These are phyloP conservation scores for Hemibagrus guttatus DNA, from an alignment of 2,797 vertebrate species.

Conservation along the genomic window DNA sequence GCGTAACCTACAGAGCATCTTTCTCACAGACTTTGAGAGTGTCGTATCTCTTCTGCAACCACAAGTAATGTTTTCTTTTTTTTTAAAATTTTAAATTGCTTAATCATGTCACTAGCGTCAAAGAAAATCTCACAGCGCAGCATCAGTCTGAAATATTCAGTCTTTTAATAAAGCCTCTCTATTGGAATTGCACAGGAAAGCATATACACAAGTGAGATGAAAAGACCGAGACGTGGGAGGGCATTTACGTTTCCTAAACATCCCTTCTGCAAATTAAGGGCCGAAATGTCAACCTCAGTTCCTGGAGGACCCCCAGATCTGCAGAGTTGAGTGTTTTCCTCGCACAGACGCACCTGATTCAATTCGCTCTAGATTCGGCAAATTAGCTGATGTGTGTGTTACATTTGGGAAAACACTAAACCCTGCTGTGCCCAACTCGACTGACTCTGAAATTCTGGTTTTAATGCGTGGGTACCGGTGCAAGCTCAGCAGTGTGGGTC, in stretches of 20 bases:
- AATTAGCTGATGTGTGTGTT: conserved; percentile 39
- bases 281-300: conserved; percentile 18
- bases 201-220: conserved; percentile 21
- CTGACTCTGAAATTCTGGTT: conserved; percentile 23
- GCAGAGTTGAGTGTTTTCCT: conserved; percentile 27
- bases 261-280: conserved; percentile 33
- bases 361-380: conserved; percentile 22
- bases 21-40: background rate
- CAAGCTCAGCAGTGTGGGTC: conserved; percentile 36
- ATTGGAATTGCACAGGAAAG: conserved; percentile 8
- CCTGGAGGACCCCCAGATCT: conserved; percentile 32
- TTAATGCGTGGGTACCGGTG: conserved; percentile 25
- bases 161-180: conserved; percentile 12
- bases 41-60: conserved; percentile 12
- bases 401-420: conserved; percentile 15
- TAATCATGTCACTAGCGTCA: conserved; percentile 11
- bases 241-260: conserved; percentile 28
- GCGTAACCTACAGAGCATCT: conserved; percentile 17
- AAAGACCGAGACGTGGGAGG: background rate
- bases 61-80: background rate
- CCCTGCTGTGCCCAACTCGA: conserved; percentile 8
- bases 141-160: conserved; percentile 8
- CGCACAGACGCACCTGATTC: conserved; percentile 26
- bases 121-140: conserved; percentile 15
- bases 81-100: background rate